Evolutionary conservation across 2,797 vertebrate genomes (phyloP).

Genomic region (Falco novaeseelandiae): DNA sequence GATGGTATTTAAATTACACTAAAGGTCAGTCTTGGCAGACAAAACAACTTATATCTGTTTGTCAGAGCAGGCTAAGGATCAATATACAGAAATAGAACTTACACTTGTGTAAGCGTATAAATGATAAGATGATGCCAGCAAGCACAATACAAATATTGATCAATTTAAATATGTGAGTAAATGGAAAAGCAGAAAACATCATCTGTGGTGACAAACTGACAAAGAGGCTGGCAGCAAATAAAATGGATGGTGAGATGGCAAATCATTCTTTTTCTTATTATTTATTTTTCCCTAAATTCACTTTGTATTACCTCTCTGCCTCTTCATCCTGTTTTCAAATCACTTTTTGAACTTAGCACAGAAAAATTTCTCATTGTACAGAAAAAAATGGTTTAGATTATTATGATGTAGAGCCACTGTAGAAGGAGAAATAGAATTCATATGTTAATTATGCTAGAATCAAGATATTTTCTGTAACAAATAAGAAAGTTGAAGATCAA

Average conservation of each 20-base stretch:
- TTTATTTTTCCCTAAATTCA: not conserved
- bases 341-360: not conserved
- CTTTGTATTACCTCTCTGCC: not conserved
- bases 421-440: not conserved
- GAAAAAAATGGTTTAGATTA: not conserved
- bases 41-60: not conserved
- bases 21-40: slow-evolving; percentile 35
- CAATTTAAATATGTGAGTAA: slow-evolving; percentile 11
- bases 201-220: not conserved
- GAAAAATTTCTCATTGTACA: not conserved
- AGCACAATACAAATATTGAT: slow-evolving; percentile 42
- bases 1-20: slow-evolving; percentile 42
- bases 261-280: not conserved
- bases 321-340: not conserved
- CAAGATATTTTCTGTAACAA: not conserved
- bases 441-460: not conserved
- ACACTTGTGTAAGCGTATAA: not conserved
- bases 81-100: not conserved
- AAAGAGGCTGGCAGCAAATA: not conserved
- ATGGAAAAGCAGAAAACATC: not conserved
- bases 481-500: not conserved
- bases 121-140: slow-evolving; percentile 16
- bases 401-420: not conserved
- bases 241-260: not conserved
- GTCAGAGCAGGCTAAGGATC: slow-evolving; percentile 15